Evolutionary conservation across 2,113 vertebrate species (phyloP), one percentile per base, ranked within the genome.

Genomic region (Trogon surrucura): DNA sequence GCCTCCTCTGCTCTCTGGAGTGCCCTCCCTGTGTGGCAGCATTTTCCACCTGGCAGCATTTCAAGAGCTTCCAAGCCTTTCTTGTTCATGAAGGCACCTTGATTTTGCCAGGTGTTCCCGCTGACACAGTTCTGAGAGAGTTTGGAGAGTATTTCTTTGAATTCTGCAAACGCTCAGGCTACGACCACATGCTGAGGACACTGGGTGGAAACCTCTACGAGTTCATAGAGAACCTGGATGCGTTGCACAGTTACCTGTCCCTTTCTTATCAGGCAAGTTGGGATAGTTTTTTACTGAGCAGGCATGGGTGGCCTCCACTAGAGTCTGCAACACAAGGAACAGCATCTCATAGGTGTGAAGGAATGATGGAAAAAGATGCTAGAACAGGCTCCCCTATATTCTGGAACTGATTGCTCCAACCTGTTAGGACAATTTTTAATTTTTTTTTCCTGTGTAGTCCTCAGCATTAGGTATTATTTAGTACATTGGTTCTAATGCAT

Each of bases 131-230:
- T 85, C 93, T 98, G 92, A 98, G 94, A 67, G 98, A 98, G 93
- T 98, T 98, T 89, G 98, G 98, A 58, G 97, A 98, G 84, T 98
- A 98, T 94, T 98, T 98, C 97, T 98, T 98, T 95, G 98, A 98
- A 85, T 98, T 98, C 93, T 98, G 98, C 86, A 98, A 98, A 92
- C 97, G 96, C 58, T 98, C 98, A 15, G 98, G 98, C 54, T 98
- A 98, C 45, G 98, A 98, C 89, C 98, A 98, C 81, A 98, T 98
- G 98, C 96, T 98, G 91, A 96, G 98, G 89, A 98, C 98, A 1
- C 96, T 98, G 47, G 98, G 98, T 83, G 98, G 98, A 85, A 98
- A 98, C 92, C 97, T 98, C 11, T 98, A 97, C 11, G 98, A 98
- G 74, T 98, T 98, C 82, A 98, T 98, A 48, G 98, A 98, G 88